Evolutionary conservation across 1,140 invertebrate species (phyloP).

Genomic region (Idris sp.): DNA sequence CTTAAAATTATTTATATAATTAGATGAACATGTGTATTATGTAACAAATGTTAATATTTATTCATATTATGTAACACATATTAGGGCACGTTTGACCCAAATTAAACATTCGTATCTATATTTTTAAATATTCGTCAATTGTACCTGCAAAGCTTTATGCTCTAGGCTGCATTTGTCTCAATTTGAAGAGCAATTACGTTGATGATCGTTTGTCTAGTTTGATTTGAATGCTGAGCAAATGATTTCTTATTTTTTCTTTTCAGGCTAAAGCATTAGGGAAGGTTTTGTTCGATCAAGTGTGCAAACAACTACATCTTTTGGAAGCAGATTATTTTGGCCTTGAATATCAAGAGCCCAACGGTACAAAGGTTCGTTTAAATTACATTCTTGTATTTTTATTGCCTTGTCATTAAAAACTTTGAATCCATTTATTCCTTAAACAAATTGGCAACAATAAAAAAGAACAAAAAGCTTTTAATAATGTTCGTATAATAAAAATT

Average conservation of each 20-base stretch:
- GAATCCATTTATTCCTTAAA: no score
- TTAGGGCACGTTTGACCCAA: constrained; percentile 39
- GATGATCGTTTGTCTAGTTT: constrained; percentile 6
- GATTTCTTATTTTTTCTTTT: constrained; percentile 77
- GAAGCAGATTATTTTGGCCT: constrained; percentile 99
- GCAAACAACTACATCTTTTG: constrained; percentile 94
- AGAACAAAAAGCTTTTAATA: no score
- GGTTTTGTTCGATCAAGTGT: constrained; percentile 97
- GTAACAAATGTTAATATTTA: constrained; percentile 13
- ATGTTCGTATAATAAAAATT: no score
- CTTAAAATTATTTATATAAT: no score
- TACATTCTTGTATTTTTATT: not conserved
- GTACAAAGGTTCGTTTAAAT: constrained; percentile 83
- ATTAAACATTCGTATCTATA: constrained; percentile 24
- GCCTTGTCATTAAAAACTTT: no score
- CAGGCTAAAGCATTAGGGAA: constrained; percentile 96
- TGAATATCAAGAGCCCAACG: constrained; percentile 93
- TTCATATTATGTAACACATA: constrained; percentile 19
- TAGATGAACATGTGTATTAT: not conserved
- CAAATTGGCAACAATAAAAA: no score
- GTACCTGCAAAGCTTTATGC: constrained; percentile 17
- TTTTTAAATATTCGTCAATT: constrained; percentile 25
- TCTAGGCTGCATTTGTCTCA: constrained; percentile 16
- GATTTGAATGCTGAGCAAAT: constrained; percentile 4
- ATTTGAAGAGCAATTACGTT: constrained; percentile 15